Evolutionary conservation across 1,140 invertebrate species (phyloP), one percentile per base, ranked within the genome.

Genomic region (Lasaia peninsularis): DNA sequence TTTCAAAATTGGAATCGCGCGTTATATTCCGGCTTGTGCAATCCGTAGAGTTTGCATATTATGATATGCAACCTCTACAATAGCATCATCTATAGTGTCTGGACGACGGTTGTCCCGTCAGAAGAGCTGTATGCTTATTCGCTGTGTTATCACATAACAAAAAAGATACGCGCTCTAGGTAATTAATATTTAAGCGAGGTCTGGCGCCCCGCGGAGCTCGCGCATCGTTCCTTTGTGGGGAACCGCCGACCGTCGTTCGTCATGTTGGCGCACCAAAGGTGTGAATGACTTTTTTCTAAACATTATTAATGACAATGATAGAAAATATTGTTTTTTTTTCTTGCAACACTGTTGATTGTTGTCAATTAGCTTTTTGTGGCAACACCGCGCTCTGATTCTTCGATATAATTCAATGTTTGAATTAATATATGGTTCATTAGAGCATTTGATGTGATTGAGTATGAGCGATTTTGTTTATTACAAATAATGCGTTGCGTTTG

Each of bases 291-390:
- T 86, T 86, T 86, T 87, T 83, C 73, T 78, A 85, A 82, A 72
- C 64, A 80, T 84, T 84, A 86, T 87, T 86, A 86, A 86, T 85
- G 80, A 88, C 82, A 88, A 86, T 86, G 75, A 85, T 84, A 87
- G 80, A 81, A 86, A 86, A 86, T 80, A 86, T 84, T 83, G 79
- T 88, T 85, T 84, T 86, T 85, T 84, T 86, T 86, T 88, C 75
- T 86, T 80, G 75, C 75, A 77, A 72, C 75, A 78, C 57, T 81
- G 76, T 85, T 86, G 82, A 85, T 85, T 82, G 80, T 86, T 86
- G 80, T 87, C 81, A 87, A 86, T 86, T 87, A 82, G 75, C 81
- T 86, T 84, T 87, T 86, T 84, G 78, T 83, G 73, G 68, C 11
- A 48, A 55, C 72, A 65, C 65, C 49, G 65, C 66, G 59, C 66